phyloP scores from a whole-genome alignment of 2,797 vertebrate species.

The Prionace glauca region DNA sequence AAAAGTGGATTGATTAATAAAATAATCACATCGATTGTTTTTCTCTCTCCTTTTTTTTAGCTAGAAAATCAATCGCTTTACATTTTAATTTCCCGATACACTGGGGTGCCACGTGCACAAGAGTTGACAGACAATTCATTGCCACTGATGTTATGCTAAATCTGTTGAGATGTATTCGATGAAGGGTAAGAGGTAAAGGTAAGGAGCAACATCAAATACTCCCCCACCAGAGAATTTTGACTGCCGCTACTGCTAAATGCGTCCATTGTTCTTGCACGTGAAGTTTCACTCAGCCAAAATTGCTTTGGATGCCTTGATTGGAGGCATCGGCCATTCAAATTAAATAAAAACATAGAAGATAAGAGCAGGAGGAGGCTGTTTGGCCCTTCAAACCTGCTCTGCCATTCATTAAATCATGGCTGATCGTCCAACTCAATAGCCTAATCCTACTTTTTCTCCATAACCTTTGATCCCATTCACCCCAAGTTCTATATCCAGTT shows the following conservation, averaged over 20 bases:
- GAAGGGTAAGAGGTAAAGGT: neutral
- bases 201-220: neutral
- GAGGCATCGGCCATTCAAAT: no score
- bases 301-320: neutral
- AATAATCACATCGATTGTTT: slow-evolving; percentile 9
- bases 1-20: slow-evolving; percentile 4
- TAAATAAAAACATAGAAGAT: no score
- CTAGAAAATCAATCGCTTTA: slow-evolving; percentile 16
- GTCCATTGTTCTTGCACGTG: neutral
- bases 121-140: neutral
- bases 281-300: neutral
- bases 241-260: neutral
- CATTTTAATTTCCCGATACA: slow-evolving; percentile 22
- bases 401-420: no score
- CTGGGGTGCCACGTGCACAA: neutral
- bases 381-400: no score
- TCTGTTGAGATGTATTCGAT: neutral
- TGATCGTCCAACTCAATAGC: no score
- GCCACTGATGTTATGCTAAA: neutral
- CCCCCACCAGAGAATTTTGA: neutral
- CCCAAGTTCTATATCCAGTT: no score
- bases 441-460: no score
- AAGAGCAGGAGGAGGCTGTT: no score
- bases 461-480: no score
- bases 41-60: neutral